Conservation (phyloP, 2,888 invertebrate species). For the Spodoptera exigua region DNA sequence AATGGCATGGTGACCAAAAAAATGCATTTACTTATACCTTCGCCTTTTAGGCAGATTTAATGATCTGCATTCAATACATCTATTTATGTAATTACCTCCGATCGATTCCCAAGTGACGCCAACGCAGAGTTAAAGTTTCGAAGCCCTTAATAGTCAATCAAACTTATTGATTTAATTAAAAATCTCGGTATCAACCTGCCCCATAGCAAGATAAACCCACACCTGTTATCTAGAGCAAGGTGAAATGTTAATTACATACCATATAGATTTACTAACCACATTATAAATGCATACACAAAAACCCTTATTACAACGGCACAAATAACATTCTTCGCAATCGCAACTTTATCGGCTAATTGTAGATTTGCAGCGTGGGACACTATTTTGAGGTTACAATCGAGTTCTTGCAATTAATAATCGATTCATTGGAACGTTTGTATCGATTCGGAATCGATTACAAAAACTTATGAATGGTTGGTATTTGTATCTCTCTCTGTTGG, state of each 20-base stretch:
- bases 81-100: constrained; percentile 18
- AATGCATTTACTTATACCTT: too few species aligned
- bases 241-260: constrained; percentile 78
- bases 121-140: constrained; percentile 8
- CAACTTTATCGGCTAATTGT: constrained; percentile 3
- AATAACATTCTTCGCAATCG: constrained; percentile 53
- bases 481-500: constrained; percentile 64
- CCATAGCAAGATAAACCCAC: constrained; percentile 54
- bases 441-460: constrained; percentile 71
- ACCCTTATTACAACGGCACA: constrained; percentile 55
- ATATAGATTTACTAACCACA: constrained; percentile 67
- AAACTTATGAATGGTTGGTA: constrained; percentile 67
- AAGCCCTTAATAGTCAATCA: constrained; percentile 23
- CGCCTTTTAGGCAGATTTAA: neutral
- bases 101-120: constrained; percentile 8
- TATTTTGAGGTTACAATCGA: constrained; percentile 80
- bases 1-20: too few species aligned
- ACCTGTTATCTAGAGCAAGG: constrained; percentile 81
- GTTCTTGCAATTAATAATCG: constrained; percentile 76
- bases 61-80: neutral
- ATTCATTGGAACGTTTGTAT: constrained; percentile 70
- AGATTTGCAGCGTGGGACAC: constrained; percentile 75
- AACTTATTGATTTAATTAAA: constrained; percentile 44
- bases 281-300: constrained; percentile 39
- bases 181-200: constrained; percentile 43